Evolutionary conservation across 1,140 invertebrate genomes (phyloP), one percentile per base, ranked within the genome.

Genomic region (Antheraea pernyi): DNA sequence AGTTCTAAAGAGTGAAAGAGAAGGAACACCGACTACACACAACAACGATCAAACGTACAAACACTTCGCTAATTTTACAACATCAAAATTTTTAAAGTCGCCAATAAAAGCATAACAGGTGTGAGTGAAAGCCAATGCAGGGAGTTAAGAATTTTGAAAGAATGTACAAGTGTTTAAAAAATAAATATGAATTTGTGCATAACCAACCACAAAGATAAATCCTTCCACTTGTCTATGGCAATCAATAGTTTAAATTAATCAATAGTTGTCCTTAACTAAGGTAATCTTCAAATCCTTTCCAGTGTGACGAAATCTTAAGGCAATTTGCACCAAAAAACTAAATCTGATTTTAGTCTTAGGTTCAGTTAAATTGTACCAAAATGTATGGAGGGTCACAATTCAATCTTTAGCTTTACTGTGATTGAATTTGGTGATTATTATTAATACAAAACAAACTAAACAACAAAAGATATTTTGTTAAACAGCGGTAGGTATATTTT

Each of bases 21-120:
- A 92, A 92, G 79, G 90, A 92, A 92, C 90, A 92, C 90, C 84
- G 88, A 91, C 90, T 91, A 92, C 87, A 84, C 80, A 82, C 69
- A 80, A 76, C 80, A 68, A 77, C 77, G 39, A 42, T 42, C 39
- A 42, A 83, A 81, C 75, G 69, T 72, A 78, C 71, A 78, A 75
- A 76, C 68, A 71, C 69, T 79, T 67, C 61, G 46, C 46, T 53
- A 53, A 53, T 53, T 53, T 53, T n/a, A 74, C 71, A 66, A 68
- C 46, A 18, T 69, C 39, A 59, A 19, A 36, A 16, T 68, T 73
- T 73, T 73, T 16, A 16, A 53, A 59, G 36, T 68, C 48, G 79
- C 79, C 78, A 80, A 87, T 77, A 78, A 78, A 89, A 91, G 87
- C 88, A 88, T 87, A 82, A 85, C 19, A 61, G 69, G 78, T 82